Percentiles rank a stretch among this genome's conserved stretches.
phyloP scores from a whole-genome alignment of 2,888 invertebrate species.

The Aleiodes testaceus region DNA sequence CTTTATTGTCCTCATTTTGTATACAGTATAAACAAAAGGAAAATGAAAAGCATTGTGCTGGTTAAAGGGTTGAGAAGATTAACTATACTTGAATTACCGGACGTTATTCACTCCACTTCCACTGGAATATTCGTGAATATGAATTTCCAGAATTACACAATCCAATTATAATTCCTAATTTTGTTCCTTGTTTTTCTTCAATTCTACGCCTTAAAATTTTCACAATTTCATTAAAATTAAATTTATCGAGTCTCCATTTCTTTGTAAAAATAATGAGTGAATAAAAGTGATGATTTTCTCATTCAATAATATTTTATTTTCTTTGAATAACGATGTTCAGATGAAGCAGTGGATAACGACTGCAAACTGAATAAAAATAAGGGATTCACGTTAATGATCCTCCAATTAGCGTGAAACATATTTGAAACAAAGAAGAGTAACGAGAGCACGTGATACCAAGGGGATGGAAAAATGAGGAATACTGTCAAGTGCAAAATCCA shows the following conservation, averaged over 20 bases:
- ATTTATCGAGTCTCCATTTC: too few species aligned
- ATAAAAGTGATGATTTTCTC: neutral
- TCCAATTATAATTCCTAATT: conserved; percentile 15
- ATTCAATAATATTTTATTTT: neutral
- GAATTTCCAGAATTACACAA: neutral
- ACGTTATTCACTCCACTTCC: conserved; percentile 21
- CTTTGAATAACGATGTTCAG: neutral
- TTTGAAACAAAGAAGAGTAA: neutral
- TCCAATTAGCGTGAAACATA: neutral
- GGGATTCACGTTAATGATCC: neutral
- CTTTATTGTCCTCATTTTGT: conserved; percentile 8
- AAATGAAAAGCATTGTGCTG: neutral
- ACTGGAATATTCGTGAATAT: conserved; percentile 3
- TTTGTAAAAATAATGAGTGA: neutral
- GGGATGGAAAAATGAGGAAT: neutral
- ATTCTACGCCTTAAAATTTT: neutral
- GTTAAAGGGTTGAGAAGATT: conserved; percentile 13
- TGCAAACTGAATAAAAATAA: neutral
- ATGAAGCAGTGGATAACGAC: neutral
- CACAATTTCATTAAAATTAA: too few species aligned
- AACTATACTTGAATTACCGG: conserved; percentile 1
- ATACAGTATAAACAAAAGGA: conserved; percentile 6
- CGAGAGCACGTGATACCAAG: neutral
- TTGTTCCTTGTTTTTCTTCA: neutral
- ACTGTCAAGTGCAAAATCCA: neutral